Base-by-base conservation (phyloP, 2,888 invertebrate species). In the Phorcus lineatus region DNA sequence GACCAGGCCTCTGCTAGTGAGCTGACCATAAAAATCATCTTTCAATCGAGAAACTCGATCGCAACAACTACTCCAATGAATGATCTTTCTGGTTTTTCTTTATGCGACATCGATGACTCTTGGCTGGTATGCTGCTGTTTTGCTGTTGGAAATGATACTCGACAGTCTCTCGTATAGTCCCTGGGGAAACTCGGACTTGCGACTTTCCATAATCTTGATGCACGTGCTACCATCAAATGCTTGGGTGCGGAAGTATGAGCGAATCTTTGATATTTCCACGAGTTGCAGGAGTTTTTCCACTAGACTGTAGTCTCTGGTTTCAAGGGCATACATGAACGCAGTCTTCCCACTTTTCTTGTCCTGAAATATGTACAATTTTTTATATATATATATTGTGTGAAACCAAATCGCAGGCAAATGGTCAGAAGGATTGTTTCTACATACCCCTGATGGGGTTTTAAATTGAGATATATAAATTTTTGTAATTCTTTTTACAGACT, bases 291-390 rank as follows among this genome's bases (percentile, higher is more conserved):
- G 87, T 17, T 82, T 84, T 79, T 89, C 88, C 0, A 91, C 88
- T 7, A 91, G 80, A 16, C 77, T 78, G 16, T 85, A 77, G 82
- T 89, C 87, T 28, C 86, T 82, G 16, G 88, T 86, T 80, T 91
- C 90, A 53, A 91, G 85, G 0, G 90, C 90, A 80, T 90, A 90
- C 90, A 90, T 90, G 31, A 91, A 80, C 0, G 90, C 89, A 1
- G 91, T 91, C 76, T 90, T 90, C 4, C 91, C 91, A 86, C 86
- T 90, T 82, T 89, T 89, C 80, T 89, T 89, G 55, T 87, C 89
- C 90, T 90, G 83, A 78, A 86, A 77, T 24, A 55, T 76, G 74
- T 22, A 36, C 36, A 36, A 36, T 66, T 36, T 19, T 74, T 22
- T 31, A 57, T 4, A 67, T 36, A 6, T 36, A 3, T 6, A 36